Percentiles rank a stretch among this genome's conserved stretches.
These are phyloP conservation scores for Limnephilus rhombicus DNA, from an alignment of 2,888 invertebrate species.

Conservation along the genomic window DNA sequence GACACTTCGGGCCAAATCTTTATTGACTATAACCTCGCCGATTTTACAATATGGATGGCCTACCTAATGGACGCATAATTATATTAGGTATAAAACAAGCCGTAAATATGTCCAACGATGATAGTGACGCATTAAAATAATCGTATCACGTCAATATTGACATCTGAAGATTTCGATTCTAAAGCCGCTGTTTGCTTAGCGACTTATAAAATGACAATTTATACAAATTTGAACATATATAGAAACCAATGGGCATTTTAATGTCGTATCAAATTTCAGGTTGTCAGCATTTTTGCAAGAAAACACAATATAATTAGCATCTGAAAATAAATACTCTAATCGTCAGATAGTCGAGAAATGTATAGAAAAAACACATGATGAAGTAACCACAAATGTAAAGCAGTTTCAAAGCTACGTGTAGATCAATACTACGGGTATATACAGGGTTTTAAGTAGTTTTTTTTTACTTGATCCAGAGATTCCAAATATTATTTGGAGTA, in stretches of 20 bases:
- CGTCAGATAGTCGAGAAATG: not conserved
- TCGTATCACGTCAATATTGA: conserved; percentile 27
- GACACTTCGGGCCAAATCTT: not conserved
- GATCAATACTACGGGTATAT: too few relatives aligned
- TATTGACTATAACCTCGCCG: conserved; percentile 16
- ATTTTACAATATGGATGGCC: conserved; percentile 28
- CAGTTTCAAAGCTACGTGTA: too few relatives aligned
- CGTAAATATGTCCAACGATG: conserved; percentile 38
- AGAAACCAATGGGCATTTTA: not conserved
- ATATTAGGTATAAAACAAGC: conserved; percentile 39
- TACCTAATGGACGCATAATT: conserved; percentile 47
- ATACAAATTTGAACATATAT: not conserved
- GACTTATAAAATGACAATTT: not conserved
- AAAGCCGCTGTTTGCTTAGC: not conserved
- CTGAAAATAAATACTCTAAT: not conserved
- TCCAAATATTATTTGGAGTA: too few relatives aligned
- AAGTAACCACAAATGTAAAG: too few relatives aligned
- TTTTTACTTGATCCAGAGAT: too few relatives aligned
- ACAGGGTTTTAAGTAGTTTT: too few relatives aligned
- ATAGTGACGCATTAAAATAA: conserved; percentile 38
- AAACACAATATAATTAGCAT: too few relatives aligned
- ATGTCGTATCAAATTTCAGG: not conserved
- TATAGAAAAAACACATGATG: not conserved
- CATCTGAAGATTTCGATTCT: not conserved
- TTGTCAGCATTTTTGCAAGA: not conserved